Base-by-base conservation (phyloP, 2,888 invertebrate species). In the Barypeithes pellucidus region DNA sequence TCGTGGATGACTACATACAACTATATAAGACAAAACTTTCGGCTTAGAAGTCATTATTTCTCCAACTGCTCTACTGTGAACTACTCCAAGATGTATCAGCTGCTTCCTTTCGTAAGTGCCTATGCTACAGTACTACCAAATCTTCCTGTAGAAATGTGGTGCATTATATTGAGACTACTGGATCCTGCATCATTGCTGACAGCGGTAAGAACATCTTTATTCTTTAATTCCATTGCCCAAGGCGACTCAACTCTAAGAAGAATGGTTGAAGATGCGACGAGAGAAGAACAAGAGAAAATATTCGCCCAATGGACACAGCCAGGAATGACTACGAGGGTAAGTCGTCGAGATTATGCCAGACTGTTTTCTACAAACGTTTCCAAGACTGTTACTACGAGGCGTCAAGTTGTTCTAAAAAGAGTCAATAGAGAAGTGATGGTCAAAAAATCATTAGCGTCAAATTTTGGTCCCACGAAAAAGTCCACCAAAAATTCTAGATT, bases 1-100 rank as follows among this genome's bases (percentile, higher is more conserved):
- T 62, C n/a, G 97, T 0, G 59, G 16, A 98, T 24, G 24, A 24
- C 24, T 9, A 94, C 45, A 45, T 2, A 1, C 5, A 2, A 24
- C 24, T 24, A 24, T 24, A 24, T 4, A 24, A 24, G 24, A 24
- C 24, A 24, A 24, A 5, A 1, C 9, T 45, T 45, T 16, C 18
- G 2, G 2, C 22, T 3, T 11, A 11, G 3, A 9, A 11, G 2
- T 95, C 57, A 54, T 54, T 54, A 8, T 54, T 9, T 18, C 33
- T 11, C 33, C 11, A n/a, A 57, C 57, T 33, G 14, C 36, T n/a
- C 16, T 33, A 36, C 16, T 57, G 36, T 39, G 9, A 57, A 33
- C 16, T 24, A 54, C 54, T 33, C 14, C 29, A 12, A 54, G 18
- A 57, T 57, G 57, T 57, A 57, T 14, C 57, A 57, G 33, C 57